phyloP scores from a whole-genome alignment of 2,888 invertebrate genomes.

The Cryptops parisi region DNA sequence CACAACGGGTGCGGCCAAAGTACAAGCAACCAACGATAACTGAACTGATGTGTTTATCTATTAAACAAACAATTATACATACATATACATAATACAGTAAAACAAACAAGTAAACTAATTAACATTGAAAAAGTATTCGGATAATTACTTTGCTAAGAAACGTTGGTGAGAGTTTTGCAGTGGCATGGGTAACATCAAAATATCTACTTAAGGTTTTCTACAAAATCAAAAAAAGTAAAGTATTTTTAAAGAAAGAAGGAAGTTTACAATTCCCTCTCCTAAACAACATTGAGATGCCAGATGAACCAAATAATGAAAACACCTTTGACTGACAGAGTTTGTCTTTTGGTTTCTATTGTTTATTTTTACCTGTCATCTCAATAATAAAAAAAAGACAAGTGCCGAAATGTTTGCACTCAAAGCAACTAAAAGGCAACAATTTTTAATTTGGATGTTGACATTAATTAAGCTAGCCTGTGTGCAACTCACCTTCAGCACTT shows the following conservation, averaged over 20 bases:
- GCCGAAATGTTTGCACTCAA: too few species aligned
- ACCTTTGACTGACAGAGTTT: neutral
- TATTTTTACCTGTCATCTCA: too few species aligned
- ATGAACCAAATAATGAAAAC: too few species aligned
- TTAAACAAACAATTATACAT: conserved; percentile 1
- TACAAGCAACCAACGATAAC: conserved; percentile 65
- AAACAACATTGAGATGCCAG: too few species aligned
- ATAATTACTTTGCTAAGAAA: conserved; percentile 66
- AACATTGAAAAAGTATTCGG: too few species aligned
- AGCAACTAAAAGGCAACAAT: too few species aligned
- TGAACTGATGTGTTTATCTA: conserved; percentile 73
- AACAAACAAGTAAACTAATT: neutral
- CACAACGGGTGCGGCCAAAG: conserved; percentile 82
- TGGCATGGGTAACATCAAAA: conserved; percentile 82
- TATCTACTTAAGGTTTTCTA: conserved; percentile 73
- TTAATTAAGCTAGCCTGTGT: too few species aligned
- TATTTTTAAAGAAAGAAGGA: neutral
- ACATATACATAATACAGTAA: neutral
- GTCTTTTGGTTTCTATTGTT: too few species aligned
- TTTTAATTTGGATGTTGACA: too few species aligned
- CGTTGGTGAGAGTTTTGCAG: conserved; percentile 85
- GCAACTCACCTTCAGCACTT: too few species aligned
- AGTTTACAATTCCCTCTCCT: too few species aligned
- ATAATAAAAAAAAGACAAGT: too few species aligned
- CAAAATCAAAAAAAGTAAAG: conserved; percentile 8